These are phyloP conservation scores for Bradypus variegatus DNA, from an alignment of 2,797 vertebrate species.

Conservation along the genomic window DNA sequence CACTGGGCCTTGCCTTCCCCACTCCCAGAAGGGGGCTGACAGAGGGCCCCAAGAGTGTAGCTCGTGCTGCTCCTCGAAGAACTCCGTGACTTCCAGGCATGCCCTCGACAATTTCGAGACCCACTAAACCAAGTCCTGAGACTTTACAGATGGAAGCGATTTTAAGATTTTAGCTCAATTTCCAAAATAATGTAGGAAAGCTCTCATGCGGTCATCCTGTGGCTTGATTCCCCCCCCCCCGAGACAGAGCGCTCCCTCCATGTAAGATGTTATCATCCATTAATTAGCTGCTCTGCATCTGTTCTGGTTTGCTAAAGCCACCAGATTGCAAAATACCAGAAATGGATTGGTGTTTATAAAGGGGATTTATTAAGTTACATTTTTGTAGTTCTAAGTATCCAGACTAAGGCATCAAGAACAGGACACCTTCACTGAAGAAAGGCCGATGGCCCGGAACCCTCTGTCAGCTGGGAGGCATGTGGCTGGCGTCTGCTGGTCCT, in stretches of 20 bases:
- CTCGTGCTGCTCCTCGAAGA: background rate
- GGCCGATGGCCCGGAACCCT: too few relatives aligned
- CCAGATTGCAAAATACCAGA: too few relatives aligned
- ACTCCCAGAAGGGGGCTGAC: fast-evolving
- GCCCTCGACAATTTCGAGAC: background rate
- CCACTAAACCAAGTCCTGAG: fast-evolving
- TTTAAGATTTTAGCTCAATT: background rate
- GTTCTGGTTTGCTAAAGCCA: too few relatives aligned
- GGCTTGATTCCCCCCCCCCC: background rate
- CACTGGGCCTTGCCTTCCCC: background rate
- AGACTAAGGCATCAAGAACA: too few relatives aligned
- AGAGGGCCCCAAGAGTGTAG: background rate
- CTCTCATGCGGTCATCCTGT: background rate
- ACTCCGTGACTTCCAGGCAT: fast-evolving
- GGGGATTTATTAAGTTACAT: too few relatives aligned
- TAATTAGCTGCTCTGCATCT: background rate
- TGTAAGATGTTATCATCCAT: background rate
- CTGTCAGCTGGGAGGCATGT: too few relatives aligned
- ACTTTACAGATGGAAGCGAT: background rate
- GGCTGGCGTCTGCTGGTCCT: too few relatives aligned
- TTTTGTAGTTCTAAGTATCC: too few relatives aligned
- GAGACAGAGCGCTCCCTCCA: background rate
- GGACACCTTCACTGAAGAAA: too few relatives aligned
- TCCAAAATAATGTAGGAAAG: background rate
- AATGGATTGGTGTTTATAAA: too few relatives aligned